Base-by-base conservation (phyloP, 92 coral and sea anemone species). In the Palythoa heliodiscus region DNA sequence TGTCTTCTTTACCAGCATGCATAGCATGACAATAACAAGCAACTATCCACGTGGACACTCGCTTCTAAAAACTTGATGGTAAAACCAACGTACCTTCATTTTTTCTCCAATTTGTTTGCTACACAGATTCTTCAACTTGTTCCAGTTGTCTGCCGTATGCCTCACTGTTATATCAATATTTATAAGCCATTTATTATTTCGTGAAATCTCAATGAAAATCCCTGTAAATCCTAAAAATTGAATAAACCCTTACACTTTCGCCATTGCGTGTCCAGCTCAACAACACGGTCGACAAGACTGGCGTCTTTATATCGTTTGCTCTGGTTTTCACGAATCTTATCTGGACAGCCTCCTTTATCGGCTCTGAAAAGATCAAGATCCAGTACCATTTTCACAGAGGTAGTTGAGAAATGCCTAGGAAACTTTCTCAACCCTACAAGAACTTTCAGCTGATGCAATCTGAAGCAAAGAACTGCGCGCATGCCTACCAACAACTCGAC, bases 41-140 rank as follows among this genome's bases (percentile, higher is more conserved):
- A 24, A 17, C 16, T 23, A 24, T 77, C 82, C 82, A 77, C 82
- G 82, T 77, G 82, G 82, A 48, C 70, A 55, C 69, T 29, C 35
- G 35, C 22, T 5, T 63, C 8, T 7, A 9, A 16, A 1, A 11
- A 9, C 15, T 55, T 63, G 8, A 61, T 19, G 25, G 69, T 63
- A 7, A 63, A 63, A n/a, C 69, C 1, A 17, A 61, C 16, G 5
- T 89, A 96, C 99, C 98, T 94, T 96, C 99, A 96, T 96, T 89
- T 96, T 96, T 64, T 96, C 99, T 39, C 99, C 99, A 85, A 96
- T 96, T 80, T 96, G 99, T 82, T 96, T 96, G 82, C 99, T 96
- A 73, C 99, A 96, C 35, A 96, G 83, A 85, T 96, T 96, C 77
- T 96, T 93, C 37, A 96, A 87, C 84, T 94, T 96, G 89, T 96